Evolutionary conservation across 2,797 vertebrate genomes (phyloP), one percentile per base, ranked within the genome.

Genomic region (Limosa lapponica): DNA sequence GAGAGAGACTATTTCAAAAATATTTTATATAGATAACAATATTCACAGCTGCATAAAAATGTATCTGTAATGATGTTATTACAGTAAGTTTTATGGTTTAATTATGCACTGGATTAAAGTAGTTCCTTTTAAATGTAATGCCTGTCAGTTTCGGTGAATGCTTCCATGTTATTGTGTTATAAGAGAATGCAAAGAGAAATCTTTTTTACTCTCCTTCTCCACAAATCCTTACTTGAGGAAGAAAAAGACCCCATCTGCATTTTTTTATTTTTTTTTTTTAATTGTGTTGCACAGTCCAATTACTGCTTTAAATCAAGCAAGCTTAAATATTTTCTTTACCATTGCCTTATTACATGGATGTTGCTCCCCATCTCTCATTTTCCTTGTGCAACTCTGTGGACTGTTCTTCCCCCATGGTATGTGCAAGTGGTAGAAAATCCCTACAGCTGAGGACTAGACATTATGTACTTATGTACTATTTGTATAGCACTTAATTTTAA

Each of bases 61-160:
- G 22, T 13, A 64, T 59, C 32, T 69, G 16, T 54, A 82, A 64
- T 84, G 14, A 87, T 67, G 51, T 82, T 86, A 43, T 65, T 92
- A 70, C 36, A 61, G 16, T 49, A 57, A 59, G 15, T 73, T 92
- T 90, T 89, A 77, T 70, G 34, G 48, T 61, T 89, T 82, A 90
- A 94, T 87, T 95, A 77, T 37, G 15, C 16, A 46, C 28, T 43
- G 32, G 34, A 23, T 34, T 77, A 67, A 92, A 87, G 24, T 10
- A 84, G n/a, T 36, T 93, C 32, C 14, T 87, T 92, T 90, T 30
- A 84, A 80, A 87, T 58, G 18, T 24, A 87, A 69, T 52, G 23
- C 16, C 5, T 90, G 57, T 73, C 14, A n/a, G 17, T 73, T 87
- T 73, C 55, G 44, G 15, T 44, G 52, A 89, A 74, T 30, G 6